Evolutionary conservation across 1,140 invertebrate species (phyloP), one percentile per base, ranked within the genome.

Genomic region (Teleopsis dalmanni): DNA sequence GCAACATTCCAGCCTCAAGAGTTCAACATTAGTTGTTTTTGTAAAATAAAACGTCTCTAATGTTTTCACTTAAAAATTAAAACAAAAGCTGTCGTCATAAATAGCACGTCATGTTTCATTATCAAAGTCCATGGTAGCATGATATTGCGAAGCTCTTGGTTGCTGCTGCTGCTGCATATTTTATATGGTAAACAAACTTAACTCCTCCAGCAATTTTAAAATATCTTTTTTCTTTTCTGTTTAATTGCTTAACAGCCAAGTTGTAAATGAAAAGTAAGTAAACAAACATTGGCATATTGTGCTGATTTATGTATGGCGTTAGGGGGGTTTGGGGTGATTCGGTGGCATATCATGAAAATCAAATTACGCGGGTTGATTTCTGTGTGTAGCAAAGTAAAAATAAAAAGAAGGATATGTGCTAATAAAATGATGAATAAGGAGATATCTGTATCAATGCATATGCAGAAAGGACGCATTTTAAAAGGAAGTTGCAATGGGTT

Each of bases 221-320:
- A 45, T 34, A 36, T 34, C 18, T 27, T n/a, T 5, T 16, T 48
- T 54, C 56, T 58, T 60, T 50, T 51, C 53, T 66, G 59, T 60
- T 66, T 66, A 66, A 66, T 66, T 66, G 63, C 64, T 66, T 48
- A 47, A 48, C 50, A 57, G 55, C 61, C 66, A 66, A 62, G 57
- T 62, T 65, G 40, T 43, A 44, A 60, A 63, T 55, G 53, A 54
- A 54, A 50, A 23, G 45, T 14, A 42, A 60, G 59, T 58, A 63
- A 64, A 62, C 64, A 67, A 61, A 62, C 59, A 66, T 66, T 62
- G 63, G 60, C 63, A 66, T 66, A 66, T 66, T 66, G 63, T 66
- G 54, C 63, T 65, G 63, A 66, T 66, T 66, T 66, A 66, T 47
- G 35, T 35, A 14, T 14, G n/a, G n/a, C n/a, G n/a, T n/a, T n/a